phyloP scores from a whole-genome alignment of 1,140 invertebrate genomes.

The Copidosoma floridanum region DNA sequence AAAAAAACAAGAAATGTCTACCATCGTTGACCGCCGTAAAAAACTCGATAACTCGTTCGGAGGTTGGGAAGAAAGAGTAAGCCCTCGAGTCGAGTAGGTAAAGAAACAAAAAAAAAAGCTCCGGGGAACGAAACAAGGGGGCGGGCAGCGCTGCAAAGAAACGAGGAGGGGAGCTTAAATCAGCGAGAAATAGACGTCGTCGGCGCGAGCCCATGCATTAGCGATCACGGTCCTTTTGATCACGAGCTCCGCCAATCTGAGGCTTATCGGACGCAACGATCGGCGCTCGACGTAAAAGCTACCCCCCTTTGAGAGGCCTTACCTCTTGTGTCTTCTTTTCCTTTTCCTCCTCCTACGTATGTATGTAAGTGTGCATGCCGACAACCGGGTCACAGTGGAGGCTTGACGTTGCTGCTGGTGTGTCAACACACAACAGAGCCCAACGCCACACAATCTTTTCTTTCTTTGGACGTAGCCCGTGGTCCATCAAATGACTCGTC shows the following conservation, averaged over 20 bases:
- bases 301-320: constrained; percentile 45
- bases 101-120: not conserved
- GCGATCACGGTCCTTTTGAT: constrained; percentile 15
- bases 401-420: constrained; percentile 33
- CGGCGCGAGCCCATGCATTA: not conserved
- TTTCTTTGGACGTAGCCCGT: too few relatives aligned
- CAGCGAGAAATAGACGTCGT: not conserved
- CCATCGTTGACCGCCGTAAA: constrained; percentile 4
- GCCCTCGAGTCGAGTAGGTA: constrained; percentile 4
- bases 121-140: too few relatives aligned
- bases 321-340: too few relatives aligned
- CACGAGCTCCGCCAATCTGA: constrained; percentile 28
- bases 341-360: too few relatives aligned
- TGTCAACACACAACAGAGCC: constrained; percentile 49
- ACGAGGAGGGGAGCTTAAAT: not conserved
- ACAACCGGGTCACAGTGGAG: constrained; percentile 47
- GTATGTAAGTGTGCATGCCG: too few relatives aligned
- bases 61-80: too few relatives aligned
- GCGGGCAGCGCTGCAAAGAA: not conserved
- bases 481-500: too few relatives aligned
- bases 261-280: constrained; percentile 41
- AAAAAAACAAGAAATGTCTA: too few relatives aligned
- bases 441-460: too few relatives aligned
- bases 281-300: constrained; percentile 27
- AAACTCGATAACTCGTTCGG: constrained; percentile 7